Base-by-base conservation (phyloP, 2,113 vertebrate genomes). In the Scolopax mira region DNA sequence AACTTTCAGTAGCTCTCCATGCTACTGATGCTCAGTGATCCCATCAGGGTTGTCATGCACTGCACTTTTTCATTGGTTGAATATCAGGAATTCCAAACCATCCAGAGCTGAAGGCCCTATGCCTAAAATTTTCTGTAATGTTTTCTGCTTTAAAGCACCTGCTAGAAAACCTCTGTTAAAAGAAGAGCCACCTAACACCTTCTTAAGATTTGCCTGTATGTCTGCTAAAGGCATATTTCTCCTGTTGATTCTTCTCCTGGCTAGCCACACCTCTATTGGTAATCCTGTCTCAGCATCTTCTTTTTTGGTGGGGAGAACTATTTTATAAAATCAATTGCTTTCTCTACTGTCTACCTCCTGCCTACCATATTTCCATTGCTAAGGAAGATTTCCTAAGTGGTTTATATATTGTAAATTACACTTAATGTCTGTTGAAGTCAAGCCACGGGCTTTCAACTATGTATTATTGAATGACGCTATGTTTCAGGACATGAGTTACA, bases 401-500 rank as follows among this genome's bases (percentile, higher is more conserved):
- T 93, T 49, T 55, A 7, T 83, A 27, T 65, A 89, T 44, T 71
- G 25, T 94, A 94, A 88, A 77, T 92, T 90, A 92, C 10, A 77
- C 17, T 66, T 75, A 85, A 83, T 73, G 4, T 91, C 49, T 82
- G 46, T 13, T 79, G 31, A 49, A 93, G 46, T 93, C 30, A 42
- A 96, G 86, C n/a, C 18, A 75, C 41, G 37, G 18, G 21, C 44
- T 97, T 97, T 94, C 48, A 93, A 86, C 77, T 61, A 21, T 30
- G 19, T 60, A 81, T 91, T 85, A 94, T 39, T 94, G 86, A 94
- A 94, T 94, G 75, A 93, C 66, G 37, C 52, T 75, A 12, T 79
- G 46, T 94, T 97, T 97, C 88, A 97, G 89, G 55, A 75, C 9
- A 28, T 27, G 35, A 89, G 41, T 82, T 84, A 94, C 88, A 42